Evolutionary conservation across 2,797 vertebrate genomes (phyloP), one percentile per base, ranked within the genome.

Genomic region (Sus cebifrons): DNA sequence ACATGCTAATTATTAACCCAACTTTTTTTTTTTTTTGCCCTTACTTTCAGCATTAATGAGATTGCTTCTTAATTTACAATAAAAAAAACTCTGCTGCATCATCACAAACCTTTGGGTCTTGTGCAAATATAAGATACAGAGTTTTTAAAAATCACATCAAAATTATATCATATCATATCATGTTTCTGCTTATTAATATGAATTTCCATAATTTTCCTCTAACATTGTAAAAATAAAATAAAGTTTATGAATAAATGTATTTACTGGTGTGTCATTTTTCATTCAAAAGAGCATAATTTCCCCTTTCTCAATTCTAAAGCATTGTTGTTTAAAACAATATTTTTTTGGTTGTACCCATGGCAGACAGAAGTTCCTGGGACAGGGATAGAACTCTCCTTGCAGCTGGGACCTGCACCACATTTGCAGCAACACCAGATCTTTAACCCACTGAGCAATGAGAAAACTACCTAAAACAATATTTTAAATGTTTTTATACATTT

Each of bases 121-220:
- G 9, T 6, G 44, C 44, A 49, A 49, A 49, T 49, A 49, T 49
- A 49, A 49, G 44, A 49, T 49, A 49, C 44, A 49, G 44, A 49
- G 44, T 49, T 49, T 49, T 49, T 49, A 49, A 49, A 49, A 49
- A 49, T 49, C 9, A 10, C 9, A 49, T 49, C 44, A 49, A 49
- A 49, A 49, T 49, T 49, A 49, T 49, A 49, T 49, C 44, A 49
- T 49, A 88, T 64, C 44, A 49, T 49, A 88, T 56, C 27, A 79
- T 68, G 49, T 29, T 67, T 81, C 32, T 11, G 36, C 5, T 1
- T n/a, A 79, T 68, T 84, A 88, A 64, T 87, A 92, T 64, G 56
- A 84, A 60, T 64, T 78, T 5, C 25, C 73, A 64, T 12, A 96
- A 71, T 91, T 93, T 94, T 85, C 23, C 27, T 91, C n/a, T 88